Evolutionary conservation across 2,113 vertebrate species (phyloP), one percentile per base, ranked within the genome.

Genomic region (Charadrius vociferus): DNA sequence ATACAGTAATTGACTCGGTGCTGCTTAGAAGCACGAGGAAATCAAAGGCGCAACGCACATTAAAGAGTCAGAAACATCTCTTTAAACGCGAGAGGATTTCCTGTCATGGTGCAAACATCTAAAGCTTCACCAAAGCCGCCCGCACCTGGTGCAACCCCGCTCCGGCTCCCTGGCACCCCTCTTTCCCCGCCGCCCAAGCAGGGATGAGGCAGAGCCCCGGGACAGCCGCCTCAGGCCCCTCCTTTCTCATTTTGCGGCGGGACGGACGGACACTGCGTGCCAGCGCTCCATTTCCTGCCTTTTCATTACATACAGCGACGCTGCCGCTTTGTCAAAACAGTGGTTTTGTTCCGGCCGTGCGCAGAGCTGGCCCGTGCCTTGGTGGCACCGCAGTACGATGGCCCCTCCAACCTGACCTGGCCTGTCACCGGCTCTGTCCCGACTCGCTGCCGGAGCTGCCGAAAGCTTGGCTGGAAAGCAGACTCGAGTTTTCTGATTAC

Each of bases 401-500:
- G 61, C 59, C 68, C 66, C 74, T 96, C 66, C 53, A n/a, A 29
- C 68, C 53, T 67, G 70, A 81, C 75, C 92, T 58, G 27, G 41
- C 58, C 74, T 41, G 65, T 62, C 94, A 65, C 71, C 1, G 12
- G 71, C 87, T 77, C 61, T 91, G 86, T 66, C 81, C 77, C 16
- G 58, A 92, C 95, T 75, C 94, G 85, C 92, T 39, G 90, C 93
- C 94, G 29, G 13, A 90, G 95, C 93, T 74, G 72, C 49, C 3
- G 36, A 92, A 95, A 88, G 39, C 91, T 95, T 90, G 93, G 94
- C 89, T 81, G 67, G 14, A 56, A 95, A 95, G 87, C 63, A 90
- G 94, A 97, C 88, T 97, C 96, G 29, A n/a, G 96, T 74, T 93
- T 75, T 94, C 80, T 81, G 90, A 96, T 97, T 98, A 97, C 86